Evolutionary conservation across 2,888 invertebrate genomes (phyloP).

Genomic region (Zaprionus bogoriensis): DNA sequence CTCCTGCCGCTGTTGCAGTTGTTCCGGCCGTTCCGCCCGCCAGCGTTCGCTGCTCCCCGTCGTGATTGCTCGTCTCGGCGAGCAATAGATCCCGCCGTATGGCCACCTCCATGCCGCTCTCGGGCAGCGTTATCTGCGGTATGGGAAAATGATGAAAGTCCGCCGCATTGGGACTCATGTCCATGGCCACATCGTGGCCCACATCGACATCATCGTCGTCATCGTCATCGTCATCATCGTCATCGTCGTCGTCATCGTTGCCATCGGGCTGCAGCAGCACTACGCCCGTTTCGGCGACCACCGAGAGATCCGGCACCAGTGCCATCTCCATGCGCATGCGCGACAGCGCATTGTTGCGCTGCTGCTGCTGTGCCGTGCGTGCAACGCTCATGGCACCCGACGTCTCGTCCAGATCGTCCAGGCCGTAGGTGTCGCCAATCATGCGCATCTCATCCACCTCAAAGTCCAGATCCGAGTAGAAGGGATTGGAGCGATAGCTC

Average conservation of each 20-base stretch:
- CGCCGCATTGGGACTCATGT: conserved; percentile 67
- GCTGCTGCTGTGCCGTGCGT: conserved; percentile 42
- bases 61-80: conserved; percentile 58
- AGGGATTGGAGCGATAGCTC: conserved; percentile 84
- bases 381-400: conserved; percentile 61
- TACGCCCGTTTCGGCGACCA: conserved; percentile 82
- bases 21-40: background rate
- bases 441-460: conserved; percentile 85
- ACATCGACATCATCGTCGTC: conserved; percentile 81
- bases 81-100: conserved; percentile 79
- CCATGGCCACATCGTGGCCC: conserved; percentile 60
- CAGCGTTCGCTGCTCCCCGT: no score
- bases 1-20: conserved; percentile 2
- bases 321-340: conserved; percentile 82
- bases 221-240: conserved; percentile 80
- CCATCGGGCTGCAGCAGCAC: conserved; percentile 78
- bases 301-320: conserved; percentile 82
- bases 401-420: conserved; percentile 65
- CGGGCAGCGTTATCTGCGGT: conserved; percentile 80
- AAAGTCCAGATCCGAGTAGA: conserved; percentile 91
- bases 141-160: conserved; percentile 79
- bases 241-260: conserved; percentile 81
- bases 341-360: conserved; percentile 35
- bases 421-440: conserved; percentile 81
- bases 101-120: conserved; percentile 83